phyloP scores from a whole-genome alignment of 1,140 invertebrate genomes.

The Eueides isabella region DNA sequence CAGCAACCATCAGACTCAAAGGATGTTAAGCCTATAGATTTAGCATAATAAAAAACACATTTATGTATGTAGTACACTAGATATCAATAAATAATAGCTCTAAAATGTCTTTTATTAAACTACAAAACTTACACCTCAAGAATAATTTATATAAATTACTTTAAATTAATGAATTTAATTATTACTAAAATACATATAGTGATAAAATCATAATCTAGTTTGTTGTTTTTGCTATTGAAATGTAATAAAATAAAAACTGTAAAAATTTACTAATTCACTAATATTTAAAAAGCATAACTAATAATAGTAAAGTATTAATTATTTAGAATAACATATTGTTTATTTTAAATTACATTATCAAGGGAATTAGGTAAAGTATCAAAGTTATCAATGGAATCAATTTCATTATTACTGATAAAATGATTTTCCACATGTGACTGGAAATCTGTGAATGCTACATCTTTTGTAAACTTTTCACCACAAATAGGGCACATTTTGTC shows the following conservation, averaged over 20 bases:
- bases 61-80: constrained; percentile 11
- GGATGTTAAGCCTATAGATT: constrained; percentile 88
- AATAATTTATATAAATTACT: too few species aligned
- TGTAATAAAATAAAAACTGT: neutral
- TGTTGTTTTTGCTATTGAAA: neutral
- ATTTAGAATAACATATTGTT: neutral
- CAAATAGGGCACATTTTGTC: constrained; percentile 83
- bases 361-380: constrained; percentile 68
- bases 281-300: neutral
- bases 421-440: constrained; percentile 83
- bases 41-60: constrained; percentile 79
- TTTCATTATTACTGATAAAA: constrained; percentile 77
- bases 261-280: neutral
- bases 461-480: constrained; percentile 75
- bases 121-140: neutral
- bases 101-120: constrained; percentile 3
- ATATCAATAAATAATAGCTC: constrained; percentile 1
- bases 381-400: constrained; percentile 75
- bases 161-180: too few species aligned
- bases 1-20: constrained; percentile 85
- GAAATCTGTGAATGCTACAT: constrained; percentile 75
- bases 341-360: constrained; percentile 52
- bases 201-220: too few species aligned
- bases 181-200: too few species aligned
- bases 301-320: neutral